Evolutionary conservation across 2,113 vertebrate genomes (phyloP), one percentile per base, ranked within the genome.

Genomic region (Rhipidura dahli): DNA sequence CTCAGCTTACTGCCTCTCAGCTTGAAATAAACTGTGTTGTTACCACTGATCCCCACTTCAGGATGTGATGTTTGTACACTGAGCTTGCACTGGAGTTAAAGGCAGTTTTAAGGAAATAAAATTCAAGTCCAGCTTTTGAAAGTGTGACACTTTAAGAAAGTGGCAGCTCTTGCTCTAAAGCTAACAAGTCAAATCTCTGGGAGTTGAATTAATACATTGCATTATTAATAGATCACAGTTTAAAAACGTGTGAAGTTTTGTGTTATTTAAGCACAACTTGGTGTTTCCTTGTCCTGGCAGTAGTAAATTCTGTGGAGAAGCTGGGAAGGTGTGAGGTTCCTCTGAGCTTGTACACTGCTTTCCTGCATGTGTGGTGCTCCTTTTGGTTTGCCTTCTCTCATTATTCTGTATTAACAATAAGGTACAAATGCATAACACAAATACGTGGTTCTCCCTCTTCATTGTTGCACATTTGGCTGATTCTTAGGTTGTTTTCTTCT

Each of bases 111-210:
- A 45, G 21, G 60, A 28, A 75, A 18, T 4, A 51, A 45, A 77
- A 78, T 39, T 45, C 13, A 44, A 65, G 9, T 59, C 35, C 14
- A 28, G 47, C 60, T 77, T 83, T 68, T 84, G 35, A 37, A 73
- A 66, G n/a, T 17, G 4, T 0, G 1, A 14, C 9, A 4, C 15
- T 47, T 18, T 18, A 1, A 16, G 4, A 11, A 60, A 70, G 15
- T 35, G 53, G 2, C 53, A 76, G 4, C 19, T 83, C 24, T 33
- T 70, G 19, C 8, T 70, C 15, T 68, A 19, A 44, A 81, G 49
- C 30, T 49, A 2, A 0, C 2, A 37, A 75, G 8, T 59, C 54
- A 56, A 0, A 68, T 40, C 31, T 90, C n/a, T 81, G 33, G 18
- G 53, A 47, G 6, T 4, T 66, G 24, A 79, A 45, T 61, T 16